phyloP scores from a whole-genome alignment of 2,113 vertebrate genomes.

The Falcunculus frontatus region DNA sequence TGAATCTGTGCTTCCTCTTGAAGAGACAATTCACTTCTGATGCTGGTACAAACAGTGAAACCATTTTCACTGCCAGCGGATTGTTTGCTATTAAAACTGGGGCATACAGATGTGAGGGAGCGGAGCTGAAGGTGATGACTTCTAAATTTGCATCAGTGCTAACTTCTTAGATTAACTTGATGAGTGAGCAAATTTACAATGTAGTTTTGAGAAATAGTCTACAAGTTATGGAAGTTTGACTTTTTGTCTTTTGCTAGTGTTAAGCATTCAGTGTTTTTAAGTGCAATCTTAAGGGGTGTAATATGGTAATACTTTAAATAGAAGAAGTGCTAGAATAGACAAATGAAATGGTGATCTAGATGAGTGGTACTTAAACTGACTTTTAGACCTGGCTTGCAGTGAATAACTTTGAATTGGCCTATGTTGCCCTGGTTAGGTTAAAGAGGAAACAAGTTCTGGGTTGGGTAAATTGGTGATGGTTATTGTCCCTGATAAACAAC shows the following conservation, averaged over 20 bases:
- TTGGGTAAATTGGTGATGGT: background rate
- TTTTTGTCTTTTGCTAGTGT: background rate
- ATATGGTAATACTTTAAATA: background rate
- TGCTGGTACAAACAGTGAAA: background rate
- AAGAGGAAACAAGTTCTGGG: background rate
- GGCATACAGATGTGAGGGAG: background rate
- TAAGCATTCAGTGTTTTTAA: background rate
- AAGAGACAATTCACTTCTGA: background rate
- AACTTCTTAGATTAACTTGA: background rate
- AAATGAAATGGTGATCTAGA: background rate
- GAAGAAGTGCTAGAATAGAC: background rate
- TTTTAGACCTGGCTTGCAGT: background rate
- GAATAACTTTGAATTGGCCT: background rate
- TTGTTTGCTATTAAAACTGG: background rate
- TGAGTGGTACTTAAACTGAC: background rate
- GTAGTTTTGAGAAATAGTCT: background rate
- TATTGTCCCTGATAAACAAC: background rate
- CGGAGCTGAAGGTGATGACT: background rate
- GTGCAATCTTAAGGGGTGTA: background rate
- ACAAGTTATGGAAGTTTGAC: background rate
- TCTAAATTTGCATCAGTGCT: background rate
- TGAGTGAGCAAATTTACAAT: background rate
- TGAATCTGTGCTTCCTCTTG: background rate
- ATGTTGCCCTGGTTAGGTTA: background rate
- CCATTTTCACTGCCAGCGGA: background rate